Evolutionary conservation across 2,888 invertebrate species (phyloP).

Genomic region (Opisthograptis luteolata): DNA sequence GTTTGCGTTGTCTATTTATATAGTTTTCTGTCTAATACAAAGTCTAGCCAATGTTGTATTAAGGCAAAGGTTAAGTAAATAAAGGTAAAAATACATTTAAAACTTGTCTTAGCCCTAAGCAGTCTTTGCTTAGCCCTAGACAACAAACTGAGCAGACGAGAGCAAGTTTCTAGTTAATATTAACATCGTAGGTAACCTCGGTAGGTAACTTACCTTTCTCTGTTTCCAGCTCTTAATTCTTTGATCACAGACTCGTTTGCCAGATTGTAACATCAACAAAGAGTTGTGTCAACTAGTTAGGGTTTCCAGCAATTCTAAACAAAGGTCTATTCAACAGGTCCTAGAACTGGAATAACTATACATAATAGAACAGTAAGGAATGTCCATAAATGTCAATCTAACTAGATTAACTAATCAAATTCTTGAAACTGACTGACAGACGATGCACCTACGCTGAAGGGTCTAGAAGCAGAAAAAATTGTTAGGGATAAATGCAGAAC

Average conservation of each 20-base stretch:
- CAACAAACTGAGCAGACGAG: neutral
- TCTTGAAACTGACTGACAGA: too few species aligned
- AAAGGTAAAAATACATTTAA: too few species aligned
- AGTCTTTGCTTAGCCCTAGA: neutral
- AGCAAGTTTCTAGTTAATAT: constrained; percentile 10
- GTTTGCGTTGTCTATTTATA: too few species aligned
- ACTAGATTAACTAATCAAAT: too few species aligned
- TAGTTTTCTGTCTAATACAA: too few species aligned
- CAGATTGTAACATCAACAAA: constrained; percentile 33
- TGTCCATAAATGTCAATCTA: neutral
- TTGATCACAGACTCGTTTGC: constrained; percentile 27
- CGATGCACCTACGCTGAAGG: too few species aligned
- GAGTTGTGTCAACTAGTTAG: constrained; percentile 30
- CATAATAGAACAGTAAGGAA: constrained; percentile 10
- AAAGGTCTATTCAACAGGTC: constrained; percentile 49
- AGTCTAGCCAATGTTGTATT: too few species aligned
- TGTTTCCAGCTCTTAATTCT: constrained; percentile 22
- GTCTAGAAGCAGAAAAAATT: too few species aligned
- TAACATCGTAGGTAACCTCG: neutral
- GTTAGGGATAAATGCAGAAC: too few species aligned
- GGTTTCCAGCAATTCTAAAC: constrained; percentile 37
- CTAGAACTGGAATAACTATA: constrained; percentile 37
- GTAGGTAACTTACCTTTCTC: neutral
- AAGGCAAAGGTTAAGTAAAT: too few species aligned
- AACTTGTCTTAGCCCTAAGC: neutral